Conservation (phyloP, 2,797 vertebrate genomes). For the Toxotes lorentzi region DNA sequence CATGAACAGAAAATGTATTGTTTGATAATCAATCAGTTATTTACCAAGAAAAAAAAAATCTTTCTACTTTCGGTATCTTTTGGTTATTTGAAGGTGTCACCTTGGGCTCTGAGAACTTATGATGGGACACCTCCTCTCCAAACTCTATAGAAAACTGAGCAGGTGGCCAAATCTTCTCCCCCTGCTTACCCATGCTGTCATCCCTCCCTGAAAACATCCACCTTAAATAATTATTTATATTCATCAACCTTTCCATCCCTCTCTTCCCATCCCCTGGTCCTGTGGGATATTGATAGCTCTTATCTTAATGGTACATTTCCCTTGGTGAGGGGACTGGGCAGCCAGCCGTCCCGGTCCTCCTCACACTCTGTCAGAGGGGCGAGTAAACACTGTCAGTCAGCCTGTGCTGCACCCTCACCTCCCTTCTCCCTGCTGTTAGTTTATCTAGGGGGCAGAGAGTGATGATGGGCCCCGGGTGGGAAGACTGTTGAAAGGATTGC, state of each 20-base stretch:
- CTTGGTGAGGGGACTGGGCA: conserved; percentile 61
- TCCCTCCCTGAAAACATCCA: conserved; percentile 67
- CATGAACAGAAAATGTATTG: too few species aligned
- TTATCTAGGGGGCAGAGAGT: conserved; percentile 91
- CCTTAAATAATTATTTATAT: conserved; percentile 72
- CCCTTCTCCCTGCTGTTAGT: conserved; percentile 88
- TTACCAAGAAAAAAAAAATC: too few species aligned
- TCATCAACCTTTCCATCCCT: conserved; percentile 61
- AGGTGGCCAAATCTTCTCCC: conserved; percentile 64
- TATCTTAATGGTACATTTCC: conserved; percentile 84
- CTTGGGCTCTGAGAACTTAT: too few species aligned
- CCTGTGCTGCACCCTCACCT: conserved; percentile 76
- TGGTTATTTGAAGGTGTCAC: too few species aligned
- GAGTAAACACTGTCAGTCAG: conserved; percentile 87
- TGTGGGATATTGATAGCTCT: conserved; percentile 76
- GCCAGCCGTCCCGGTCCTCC: conserved; percentile 74
- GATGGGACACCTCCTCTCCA: conserved; percentile 29
- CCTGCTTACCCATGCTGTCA: conserved; percentile 45
- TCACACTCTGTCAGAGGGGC: conserved; percentile 83
- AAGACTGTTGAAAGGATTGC: conserved; percentile 26
- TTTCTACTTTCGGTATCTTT: too few species aligned
- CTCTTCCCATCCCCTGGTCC: conserved; percentile 63
- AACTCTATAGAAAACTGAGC: conserved; percentile 43
- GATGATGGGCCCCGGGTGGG: conserved; percentile 83
- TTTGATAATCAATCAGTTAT: too few species aligned